These are phyloP conservation scores for Ennomos fuscantarius DNA, from an alignment of 2,888 invertebrate genomes.

Conservation along the genomic window DNA sequence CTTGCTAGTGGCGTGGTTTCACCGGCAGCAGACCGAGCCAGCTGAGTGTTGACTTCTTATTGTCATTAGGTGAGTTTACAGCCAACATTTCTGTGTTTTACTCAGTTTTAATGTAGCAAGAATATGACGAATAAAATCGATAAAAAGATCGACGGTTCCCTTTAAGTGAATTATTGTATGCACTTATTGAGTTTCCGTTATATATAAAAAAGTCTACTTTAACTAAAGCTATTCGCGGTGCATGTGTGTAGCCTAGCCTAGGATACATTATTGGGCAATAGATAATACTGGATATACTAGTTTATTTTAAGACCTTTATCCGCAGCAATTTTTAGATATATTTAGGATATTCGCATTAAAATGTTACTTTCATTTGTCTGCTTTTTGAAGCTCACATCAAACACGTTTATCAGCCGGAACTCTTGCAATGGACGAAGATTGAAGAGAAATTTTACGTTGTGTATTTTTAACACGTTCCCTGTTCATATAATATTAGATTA, in stretches of 20 bases:
- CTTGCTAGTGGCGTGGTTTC: slow-evolving; percentile 45
- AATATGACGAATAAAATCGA: neutral
- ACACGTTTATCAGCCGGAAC: neutral
- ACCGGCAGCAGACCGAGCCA: slow-evolving; percentile 35
- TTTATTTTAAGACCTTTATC: slow-evolving; percentile 10
- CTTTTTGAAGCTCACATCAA: neutral
- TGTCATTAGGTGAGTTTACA: slow-evolving; percentile 47
- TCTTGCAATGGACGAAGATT: neutral
- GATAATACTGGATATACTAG: neutral
- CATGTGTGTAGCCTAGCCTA: neutral
- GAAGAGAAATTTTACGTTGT: slow-evolving; percentile 6
- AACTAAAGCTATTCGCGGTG: slow-evolving; percentile 1
- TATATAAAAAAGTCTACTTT: neutral
- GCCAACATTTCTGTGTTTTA: slow-evolving; percentile 11
- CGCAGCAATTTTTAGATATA: neutral
- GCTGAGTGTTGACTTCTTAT: slow-evolving; percentile 18
- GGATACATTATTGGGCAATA: neutral
- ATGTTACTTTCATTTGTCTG: slow-evolving; percentile 1
- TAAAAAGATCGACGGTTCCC: neutral
- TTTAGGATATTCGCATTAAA: slow-evolving; percentile 5
- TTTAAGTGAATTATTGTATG: slow-evolving; percentile 9
- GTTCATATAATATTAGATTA: neutral
- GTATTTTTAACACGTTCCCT: neutral
- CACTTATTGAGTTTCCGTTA: slow-evolving; percentile 24
- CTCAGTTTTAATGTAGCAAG: slow-evolving; percentile 7